phyloP scores from a whole-genome alignment of 1,140 invertebrate species.

The Trichomalopsis sarcophagae region DNA sequence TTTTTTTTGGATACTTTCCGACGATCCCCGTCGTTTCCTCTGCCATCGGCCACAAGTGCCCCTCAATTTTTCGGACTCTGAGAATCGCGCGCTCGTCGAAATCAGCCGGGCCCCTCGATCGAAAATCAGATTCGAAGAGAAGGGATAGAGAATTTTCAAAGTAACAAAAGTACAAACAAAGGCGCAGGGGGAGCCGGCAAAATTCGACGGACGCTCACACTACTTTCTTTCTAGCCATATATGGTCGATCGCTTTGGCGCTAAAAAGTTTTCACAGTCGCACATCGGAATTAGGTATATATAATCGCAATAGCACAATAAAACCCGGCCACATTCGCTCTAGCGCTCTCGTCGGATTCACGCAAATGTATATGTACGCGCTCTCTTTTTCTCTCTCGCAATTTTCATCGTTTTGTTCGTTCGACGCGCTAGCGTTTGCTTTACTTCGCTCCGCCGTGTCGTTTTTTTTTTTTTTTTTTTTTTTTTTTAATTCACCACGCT shows the following conservation, averaged over 20 bases:
- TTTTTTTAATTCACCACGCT: not conserved
- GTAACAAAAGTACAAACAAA: too few species aligned
- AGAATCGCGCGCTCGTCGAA: not conserved
- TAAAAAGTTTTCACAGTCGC: not conserved
- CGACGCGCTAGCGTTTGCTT: not conserved
- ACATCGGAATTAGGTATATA: not conserved
- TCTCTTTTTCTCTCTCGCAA: not conserved
- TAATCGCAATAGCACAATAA: not conserved
- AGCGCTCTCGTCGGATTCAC: not conserved
- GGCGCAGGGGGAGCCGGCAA: too few species aligned
- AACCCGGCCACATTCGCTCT: not conserved
- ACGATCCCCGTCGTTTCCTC: too few species aligned
- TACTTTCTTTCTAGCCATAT: not conserved
- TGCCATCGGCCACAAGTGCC: too few species aligned
- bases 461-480: too few species aligned
- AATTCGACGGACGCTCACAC: too few species aligned
- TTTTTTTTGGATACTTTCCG: not conserved
- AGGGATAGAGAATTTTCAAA: not conserved
- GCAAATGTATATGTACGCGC: too few species aligned
- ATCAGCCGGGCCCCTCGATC: not conserved
- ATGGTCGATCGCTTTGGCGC: not conserved
- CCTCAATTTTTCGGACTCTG: not conserved
- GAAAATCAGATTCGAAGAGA: not conserved
- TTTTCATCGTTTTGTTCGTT: not conserved
- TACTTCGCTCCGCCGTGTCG: conserved; percentile 48